These are phyloP conservation scores for Sceloporus tristichus DNA, from an alignment of 2,113 vertebrate species.

Conservation along the genomic window DNA sequence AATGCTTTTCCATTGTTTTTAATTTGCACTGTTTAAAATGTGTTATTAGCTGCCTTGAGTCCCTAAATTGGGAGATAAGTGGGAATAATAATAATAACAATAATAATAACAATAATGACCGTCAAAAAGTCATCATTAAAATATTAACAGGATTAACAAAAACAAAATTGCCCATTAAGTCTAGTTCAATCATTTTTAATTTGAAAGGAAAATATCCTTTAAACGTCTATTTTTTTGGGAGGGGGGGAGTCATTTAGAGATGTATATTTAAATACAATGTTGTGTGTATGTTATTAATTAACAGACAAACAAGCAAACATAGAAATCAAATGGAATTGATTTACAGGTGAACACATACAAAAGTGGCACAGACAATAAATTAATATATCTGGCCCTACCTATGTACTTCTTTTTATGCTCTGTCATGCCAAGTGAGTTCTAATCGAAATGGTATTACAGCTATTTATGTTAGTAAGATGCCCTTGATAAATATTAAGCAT, in stretches of 20 bases:
- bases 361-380: background rate
- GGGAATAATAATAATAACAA: too few relatives aligned
- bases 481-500: constrained; percentile 22
- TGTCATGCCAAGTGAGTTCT: background rate
- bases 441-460: background rate
- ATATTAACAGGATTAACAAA: too few relatives aligned
- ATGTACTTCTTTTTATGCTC: too few relatives aligned
- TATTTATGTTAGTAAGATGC: background rate
- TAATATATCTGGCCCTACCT: background rate
- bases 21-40: too few relatives aligned
- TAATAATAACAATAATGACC: too few relatives aligned
- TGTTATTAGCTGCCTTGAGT: too few relatives aligned
- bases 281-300: background rate
- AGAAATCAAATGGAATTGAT: background rate
- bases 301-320: background rate
- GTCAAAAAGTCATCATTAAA: too few relatives aligned
- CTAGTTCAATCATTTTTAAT: too few relatives aligned
- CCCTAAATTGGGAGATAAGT: too few relatives aligned
- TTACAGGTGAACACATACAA: background rate
- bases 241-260: background rate
- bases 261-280: background rate
- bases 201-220: background rate
- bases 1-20: too few relatives aligned
- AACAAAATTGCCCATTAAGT: too few relatives aligned
- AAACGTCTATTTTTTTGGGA: background rate